A percentile compares a stretch with the other conserved stretches of the same genome.
These are phyloP conservation scores for Potamarius usumacintae DNA, from an alignment of 2,113 vertebrate genomes.

Conservation along the genomic window DNA sequence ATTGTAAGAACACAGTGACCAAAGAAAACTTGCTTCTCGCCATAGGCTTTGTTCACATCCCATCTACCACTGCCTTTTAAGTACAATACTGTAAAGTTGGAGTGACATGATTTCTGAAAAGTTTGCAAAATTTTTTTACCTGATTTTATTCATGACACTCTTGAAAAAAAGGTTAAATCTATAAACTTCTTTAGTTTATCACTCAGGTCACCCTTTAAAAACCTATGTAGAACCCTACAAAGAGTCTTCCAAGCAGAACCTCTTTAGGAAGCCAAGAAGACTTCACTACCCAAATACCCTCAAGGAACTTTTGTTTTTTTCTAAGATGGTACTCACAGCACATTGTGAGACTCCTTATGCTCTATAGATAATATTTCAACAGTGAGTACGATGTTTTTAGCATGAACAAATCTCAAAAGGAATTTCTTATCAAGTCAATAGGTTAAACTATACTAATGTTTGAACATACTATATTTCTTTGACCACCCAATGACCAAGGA, in stretches of 20 bases:
- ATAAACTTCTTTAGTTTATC: not conserved
- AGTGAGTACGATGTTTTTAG: constrained; percentile 43
- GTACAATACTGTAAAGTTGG: constrained; percentile 3
- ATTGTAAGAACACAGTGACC: constrained; percentile 31
- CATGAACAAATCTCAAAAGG: constrained; percentile 41
- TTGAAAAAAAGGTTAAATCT: not conserved
- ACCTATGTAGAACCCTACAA: not conserved
- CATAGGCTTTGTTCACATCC: constrained; percentile 36
- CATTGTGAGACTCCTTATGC: constrained; percentile 33
- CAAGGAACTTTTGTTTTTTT: not conserved
- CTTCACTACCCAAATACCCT: not conserved
- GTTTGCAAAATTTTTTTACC: not conserved
- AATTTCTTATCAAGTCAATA: constrained; percentile 57
- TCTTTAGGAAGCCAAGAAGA: not conserved
- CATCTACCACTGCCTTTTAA: not conserved
- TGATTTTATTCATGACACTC: constrained; percentile 14
- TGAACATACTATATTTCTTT: constrained; percentile 42
- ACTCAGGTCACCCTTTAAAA: not conserved
- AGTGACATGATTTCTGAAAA: not conserved
- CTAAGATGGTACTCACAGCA: not conserved
- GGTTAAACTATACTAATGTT: constrained; percentile 53
- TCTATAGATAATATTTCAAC: constrained; percentile 37
- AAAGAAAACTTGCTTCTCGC: constrained; percentile 36
- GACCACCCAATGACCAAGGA: not conserved
- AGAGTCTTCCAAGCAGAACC: not conserved